These are phyloP conservation scores for Phenganax marumi DNA, from an alignment of 92 coral and sea anemone genomes.

Conservation along the genomic window DNA sequence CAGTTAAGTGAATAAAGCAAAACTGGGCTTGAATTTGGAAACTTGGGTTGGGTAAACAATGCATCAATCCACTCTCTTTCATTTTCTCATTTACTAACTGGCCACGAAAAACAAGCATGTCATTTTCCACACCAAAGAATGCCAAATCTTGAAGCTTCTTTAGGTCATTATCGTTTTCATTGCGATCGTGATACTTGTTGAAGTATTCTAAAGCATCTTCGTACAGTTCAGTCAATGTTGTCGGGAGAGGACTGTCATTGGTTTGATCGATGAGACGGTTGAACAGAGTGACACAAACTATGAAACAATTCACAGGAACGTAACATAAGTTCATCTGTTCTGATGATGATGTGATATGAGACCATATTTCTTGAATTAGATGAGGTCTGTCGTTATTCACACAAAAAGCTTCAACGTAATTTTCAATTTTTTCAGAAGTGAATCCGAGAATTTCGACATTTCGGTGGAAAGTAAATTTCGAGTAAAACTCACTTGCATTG, in stretches of 20 bases:
- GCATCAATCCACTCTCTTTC: not conserved
- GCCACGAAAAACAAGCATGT: not conserved
- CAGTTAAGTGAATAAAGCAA: slow-evolving; percentile 19
- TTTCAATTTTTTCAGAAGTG: slow-evolving; percentile 47
- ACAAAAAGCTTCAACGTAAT: slow-evolving; percentile 47
- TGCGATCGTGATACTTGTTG: not conserved
- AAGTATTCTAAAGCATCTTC: not conserved
- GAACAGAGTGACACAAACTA: slow-evolving; percentile 35
- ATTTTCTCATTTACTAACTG: not conserved
- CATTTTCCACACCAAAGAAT: not conserved
- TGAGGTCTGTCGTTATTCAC: not conserved
- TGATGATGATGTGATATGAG: slow-evolving; percentile 30
- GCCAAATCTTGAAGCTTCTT: slow-evolving; percentile 3
- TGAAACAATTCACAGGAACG: slow-evolving; percentile 62
- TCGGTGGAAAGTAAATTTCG: slow-evolving; percentile 27
- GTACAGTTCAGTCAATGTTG: slow-evolving; percentile 14
- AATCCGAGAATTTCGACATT: slow-evolving; percentile 62
- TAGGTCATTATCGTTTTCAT: not conserved
- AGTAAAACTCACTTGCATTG: slow-evolving; percentile 36
- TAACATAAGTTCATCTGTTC: slow-evolving; percentile 56
- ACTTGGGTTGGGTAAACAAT: not conserved
- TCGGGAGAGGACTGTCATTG: not conserved
- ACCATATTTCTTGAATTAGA: slow-evolving; percentile 26
- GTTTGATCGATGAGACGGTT: not conserved
- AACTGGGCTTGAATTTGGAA: not conserved